Base-by-base conservation (phyloP, 1,140 invertebrate genomes). In the Drosophila orosa region DNA sequence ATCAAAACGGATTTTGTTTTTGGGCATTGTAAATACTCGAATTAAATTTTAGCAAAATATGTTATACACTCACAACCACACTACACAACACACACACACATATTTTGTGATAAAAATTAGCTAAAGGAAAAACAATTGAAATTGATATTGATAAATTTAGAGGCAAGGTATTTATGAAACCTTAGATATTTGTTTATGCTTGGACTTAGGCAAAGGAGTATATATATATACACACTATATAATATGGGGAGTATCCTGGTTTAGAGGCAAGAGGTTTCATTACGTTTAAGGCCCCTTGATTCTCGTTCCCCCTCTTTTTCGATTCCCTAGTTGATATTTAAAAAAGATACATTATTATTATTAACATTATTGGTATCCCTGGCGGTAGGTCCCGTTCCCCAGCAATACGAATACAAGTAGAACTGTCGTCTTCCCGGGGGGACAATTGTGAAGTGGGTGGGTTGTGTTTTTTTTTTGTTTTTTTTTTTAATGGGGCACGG, bases 201-300 rank as follows among this genome's bases (percentile, higher is more conserved):
- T 83, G 74, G 66, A 75, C 60, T 59, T 83, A n/a, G 52, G 52
- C 76, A 65, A 74, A 25, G 42, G n/a, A 17, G n/a, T 17, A 25
- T 45, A 48, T 48, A 48, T 48, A 48, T 17, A 47, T 3, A 47
- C 15, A 5, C 0, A 10, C 4, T 12, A 54, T 48, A 57, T 58
- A 25, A 22, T 48, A 42, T 59, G 57, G 50, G 44, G 35, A 37
- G 39, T 42, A 65, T 60, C 45, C 57, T 45, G 50, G 66, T 29
- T 68, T 68, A 47, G 25, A 48, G 62, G 74, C 74, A 71, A 85
- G 50, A 54, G 82, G 82, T 86, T 86, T 86, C 83, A 86, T 86
- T 73, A 86, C 29, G 74, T 61, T 82, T 86, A 86, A 86, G 48
- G 35, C 71, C 76, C 78, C 61, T 80, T 85, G 58, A 62, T 68